A percentile compares a stretch with the other conserved stretches of the same genome.
These are phyloP conservation scores for Bradypodion pumilum DNA, from an alignment of 2,797 vertebrate species.

Conservation along the genomic window DNA sequence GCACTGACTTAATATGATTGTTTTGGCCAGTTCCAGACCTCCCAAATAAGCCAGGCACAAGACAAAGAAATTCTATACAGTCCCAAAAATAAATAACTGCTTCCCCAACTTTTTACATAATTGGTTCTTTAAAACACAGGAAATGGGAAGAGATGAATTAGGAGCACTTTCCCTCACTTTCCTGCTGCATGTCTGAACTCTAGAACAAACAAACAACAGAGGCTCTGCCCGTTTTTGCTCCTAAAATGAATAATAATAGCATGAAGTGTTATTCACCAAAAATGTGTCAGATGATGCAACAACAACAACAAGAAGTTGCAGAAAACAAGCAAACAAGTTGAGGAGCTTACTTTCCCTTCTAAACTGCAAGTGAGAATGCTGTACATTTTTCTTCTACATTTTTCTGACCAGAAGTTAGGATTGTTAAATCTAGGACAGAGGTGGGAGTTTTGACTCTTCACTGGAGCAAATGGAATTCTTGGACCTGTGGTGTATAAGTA, in stretches of 20 bases:
- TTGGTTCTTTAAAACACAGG: background rate
- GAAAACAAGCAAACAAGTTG: background rate
- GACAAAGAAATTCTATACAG: background rate
- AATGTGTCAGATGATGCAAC: slow-evolving; percentile 3
- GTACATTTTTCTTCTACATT: background rate
- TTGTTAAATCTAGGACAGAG: too few relatives aligned
- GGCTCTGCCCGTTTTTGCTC: background rate
- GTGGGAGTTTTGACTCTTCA: background rate
- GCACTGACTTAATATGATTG: background rate
- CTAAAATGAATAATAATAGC: slow-evolving; percentile 1
- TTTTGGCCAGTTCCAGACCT: background rate
- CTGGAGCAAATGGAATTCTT: background rate
- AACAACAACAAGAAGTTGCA: background rate
- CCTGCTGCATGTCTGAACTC: background rate
- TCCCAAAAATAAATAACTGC: background rate
- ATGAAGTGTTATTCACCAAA: background rate
- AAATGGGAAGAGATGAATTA: background rate
- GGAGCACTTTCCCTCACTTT: background rate
- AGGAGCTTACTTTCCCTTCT: background rate
- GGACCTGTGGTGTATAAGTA: background rate
- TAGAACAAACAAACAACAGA: background rate
- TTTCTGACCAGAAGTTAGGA: background rate
- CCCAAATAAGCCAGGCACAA: background rate
- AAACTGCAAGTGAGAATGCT: background rate
- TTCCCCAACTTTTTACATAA: background rate